Evolutionary conservation across 1,140 invertebrate genomes (phyloP).

Genomic region (Drosophila guanche): DNA sequence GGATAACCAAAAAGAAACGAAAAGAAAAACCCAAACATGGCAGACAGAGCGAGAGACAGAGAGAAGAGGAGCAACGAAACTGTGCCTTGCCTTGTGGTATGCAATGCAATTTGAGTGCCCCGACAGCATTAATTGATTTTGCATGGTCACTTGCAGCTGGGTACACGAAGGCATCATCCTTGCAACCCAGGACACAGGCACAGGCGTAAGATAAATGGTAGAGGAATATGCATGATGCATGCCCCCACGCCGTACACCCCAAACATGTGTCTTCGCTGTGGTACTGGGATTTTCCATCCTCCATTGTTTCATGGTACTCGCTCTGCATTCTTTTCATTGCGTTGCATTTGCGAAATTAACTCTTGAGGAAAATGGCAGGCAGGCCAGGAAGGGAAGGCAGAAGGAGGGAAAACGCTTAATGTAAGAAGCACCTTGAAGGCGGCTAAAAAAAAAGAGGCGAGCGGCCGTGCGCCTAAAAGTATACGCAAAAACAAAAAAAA

Average conservation of each 20-base stretch:
- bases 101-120: constrained; percentile 45
- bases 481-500: constrained; percentile 30
- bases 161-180: no score
- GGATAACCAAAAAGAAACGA: neutral
- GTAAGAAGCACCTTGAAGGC: constrained; percentile 43
- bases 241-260: neutral
- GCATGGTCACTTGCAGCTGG: constrained; percentile 58
- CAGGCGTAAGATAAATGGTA: constrained; percentile 47
- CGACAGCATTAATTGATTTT: constrained; percentile 65
- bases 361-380: constrained; percentile 15
- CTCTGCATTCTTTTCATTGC: constrained; percentile 5
- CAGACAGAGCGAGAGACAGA: constrained; percentile 7
- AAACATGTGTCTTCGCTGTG: constrained; percentile 22
- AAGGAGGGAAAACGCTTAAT: constrained; percentile 50
- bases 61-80: constrained; percentile 3
- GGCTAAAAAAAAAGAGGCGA: constrained; percentile 9
- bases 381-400: neutral
- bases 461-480: constrained; percentile 49
- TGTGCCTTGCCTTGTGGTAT: constrained; percentile 16
- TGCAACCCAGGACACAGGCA: neutral
- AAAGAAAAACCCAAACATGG: neutral
- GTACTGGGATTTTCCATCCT: neutral
- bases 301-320: constrained; percentile 1
- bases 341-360: constrained; percentile 67
- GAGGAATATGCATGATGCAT: no score